Base-by-base conservation (phyloP, 2,797 vertebrate genomes). In the Pangasius krempfi region DNA sequence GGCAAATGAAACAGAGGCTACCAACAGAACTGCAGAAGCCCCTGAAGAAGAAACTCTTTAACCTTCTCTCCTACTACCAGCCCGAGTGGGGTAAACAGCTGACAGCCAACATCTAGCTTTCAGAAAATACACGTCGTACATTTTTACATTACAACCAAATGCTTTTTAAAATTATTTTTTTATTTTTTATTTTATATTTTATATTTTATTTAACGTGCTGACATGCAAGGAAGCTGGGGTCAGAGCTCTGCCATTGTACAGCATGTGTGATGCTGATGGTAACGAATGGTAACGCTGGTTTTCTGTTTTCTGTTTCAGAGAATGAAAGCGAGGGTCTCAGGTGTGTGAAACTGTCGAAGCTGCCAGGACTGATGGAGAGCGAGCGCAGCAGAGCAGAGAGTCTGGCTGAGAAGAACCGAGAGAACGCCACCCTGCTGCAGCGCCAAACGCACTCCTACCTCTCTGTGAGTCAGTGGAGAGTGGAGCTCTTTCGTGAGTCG, bases 321-420 rank as follows among this genome's bases (percentile, higher is more conserved):
- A 92, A 92, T 3, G 96, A 97, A 50, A 95, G 96, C 3, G 97
- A 97, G n/a, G 93, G 93, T 20, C 93, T 97, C 72, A 96, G 96
- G 91, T 94, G 91, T 76, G 93, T 87, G 66, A 97, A 97, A 91
- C 90, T 97, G 72, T 94, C 93, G 73, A 93, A 95, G n/a, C 93
- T 97, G 86, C 94, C 96, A 0, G 94, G 93, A 22, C 94, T 94
- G 66, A 90, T 98, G 90, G 96, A 96, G 81, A 94, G 88, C 9
- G 94, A 96, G 50, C 95, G 93, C 93, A 96, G 93, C 89, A 96
- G 93, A 86, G 92, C 95, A 3, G 94, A 94, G 85, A 94, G 91
- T 58, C 93, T 97, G 27, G 93, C 92, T 80, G 94, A 93, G 88
- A 95, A 88, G 33, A 93, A 94, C 76, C 81, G 90, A 72, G 96